Base-by-base conservation (phyloP, 2,888 invertebrate species). In the Dolichomitus sp. region DNA sequence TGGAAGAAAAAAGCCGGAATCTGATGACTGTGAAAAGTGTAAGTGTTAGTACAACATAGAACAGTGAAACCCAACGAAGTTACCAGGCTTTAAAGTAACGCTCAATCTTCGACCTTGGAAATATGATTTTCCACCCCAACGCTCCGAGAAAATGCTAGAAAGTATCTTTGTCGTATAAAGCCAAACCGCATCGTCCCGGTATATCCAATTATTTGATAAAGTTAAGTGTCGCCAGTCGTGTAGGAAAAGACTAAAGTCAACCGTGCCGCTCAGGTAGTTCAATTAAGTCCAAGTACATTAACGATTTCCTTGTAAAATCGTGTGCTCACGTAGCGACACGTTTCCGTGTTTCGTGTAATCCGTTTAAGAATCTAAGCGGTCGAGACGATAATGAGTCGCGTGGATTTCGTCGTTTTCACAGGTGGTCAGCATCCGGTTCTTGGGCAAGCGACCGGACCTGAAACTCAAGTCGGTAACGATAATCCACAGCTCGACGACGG, bases 401-500 rank as follows among this genome's bases (percentile, higher is more conserved):
- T 75, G 61, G 50, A 0, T n/a, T 12, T 50, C 23, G 14, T 66
- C 11, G 57, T 74, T 70, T 57, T 50, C 84, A 37, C 94, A 98
- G 98, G 95, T 97, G 90, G 95, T 97, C 91, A 97, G 97, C 95
- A 97, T 97, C 88, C 96, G 96, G 90, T 95, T 97, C 90, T 95
- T 98, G 90, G 97, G 97, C 90, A 98, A 98, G 90, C 95, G 96
- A 86, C 96, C 96, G 85, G 97, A 97, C 94, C 95, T 96, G 93
- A 97, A 98, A 94, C 95, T 97, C 90, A 97, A 98, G 94, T 97
- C 97, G 23, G 96, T 98, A 88, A 98, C 98, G 89, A 98, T 98
- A 93, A 97, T 98, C 91, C 98, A 98, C 95, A 97, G 97, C 92
- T 97, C 98, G 88, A 97, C 98, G 80, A 97, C 98, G 81, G 98